Percentiles rank a stretch among this genome's conserved stretches.
Conservation (phyloP, 2,113 vertebrate species). For the Muntiacus muntjak region DNA sequence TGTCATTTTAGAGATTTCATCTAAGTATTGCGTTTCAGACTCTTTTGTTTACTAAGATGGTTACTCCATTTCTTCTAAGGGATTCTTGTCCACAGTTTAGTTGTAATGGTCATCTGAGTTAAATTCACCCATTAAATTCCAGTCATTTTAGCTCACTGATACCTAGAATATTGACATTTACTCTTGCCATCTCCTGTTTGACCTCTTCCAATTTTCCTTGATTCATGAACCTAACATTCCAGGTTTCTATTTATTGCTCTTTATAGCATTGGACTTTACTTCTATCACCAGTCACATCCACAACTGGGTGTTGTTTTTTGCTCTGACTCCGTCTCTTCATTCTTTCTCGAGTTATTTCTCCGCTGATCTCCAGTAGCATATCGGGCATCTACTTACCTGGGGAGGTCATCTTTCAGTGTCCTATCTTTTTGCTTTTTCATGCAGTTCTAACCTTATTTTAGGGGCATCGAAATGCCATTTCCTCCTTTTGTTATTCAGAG, state of each 20-base stretch:
- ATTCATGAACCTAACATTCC: background rate
- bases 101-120: background rate
- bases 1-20: background rate
- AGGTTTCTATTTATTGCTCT: background rate
- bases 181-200: background rate
- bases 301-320: background rate
- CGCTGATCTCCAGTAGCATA: background rate
- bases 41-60: background rate
- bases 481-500: background rate
- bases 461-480: background rate
- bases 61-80: background rate
- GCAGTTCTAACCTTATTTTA: background rate
- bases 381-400: background rate
- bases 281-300: background rate
- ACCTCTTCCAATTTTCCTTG: background rate
- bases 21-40: fast-evolving
- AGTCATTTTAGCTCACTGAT: background rate
- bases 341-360: background rate
- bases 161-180: fast-evolving
- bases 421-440: background rate
- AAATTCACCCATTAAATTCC: background rate
- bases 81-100: background rate
- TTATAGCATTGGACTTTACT: background rate
- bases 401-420: background rate
- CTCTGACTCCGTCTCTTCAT: background rate